phyloP scores from a whole-genome alignment of 2,113 vertebrate species.

The Helogale parvula region DNA sequence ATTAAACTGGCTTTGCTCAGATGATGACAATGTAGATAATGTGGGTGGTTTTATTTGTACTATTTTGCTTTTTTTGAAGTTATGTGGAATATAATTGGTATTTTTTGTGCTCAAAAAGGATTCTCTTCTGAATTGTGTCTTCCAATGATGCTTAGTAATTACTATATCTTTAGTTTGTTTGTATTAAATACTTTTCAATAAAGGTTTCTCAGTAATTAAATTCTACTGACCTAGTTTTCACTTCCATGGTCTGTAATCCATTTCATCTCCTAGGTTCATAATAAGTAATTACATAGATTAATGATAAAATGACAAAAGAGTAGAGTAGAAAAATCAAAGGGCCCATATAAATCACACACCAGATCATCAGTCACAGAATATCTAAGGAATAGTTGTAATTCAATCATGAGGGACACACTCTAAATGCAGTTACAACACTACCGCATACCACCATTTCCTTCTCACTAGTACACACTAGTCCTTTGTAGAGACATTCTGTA shows the following conservation, averaged over 20 bases:
- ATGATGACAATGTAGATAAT: neutral
- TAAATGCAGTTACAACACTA: conserved; percentile 33
- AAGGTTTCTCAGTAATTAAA: conserved; percentile 66
- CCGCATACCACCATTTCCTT: neutral
- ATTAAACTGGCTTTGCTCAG: conserved; percentile 27
- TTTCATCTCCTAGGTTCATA: conserved; percentile 48
- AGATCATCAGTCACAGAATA: neutral
- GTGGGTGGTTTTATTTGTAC: conserved; percentile 47
- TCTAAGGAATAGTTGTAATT: neutral
- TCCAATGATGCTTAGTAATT: conserved; percentile 47
- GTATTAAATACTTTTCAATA: conserved; percentile 63
- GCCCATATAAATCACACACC: conserved; percentile 41
- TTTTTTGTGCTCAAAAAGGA: conserved; percentile 55
- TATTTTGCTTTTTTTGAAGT: conserved; percentile 48
- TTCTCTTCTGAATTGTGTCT: conserved; percentile 44
- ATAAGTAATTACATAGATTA: conserved; percentile 58
- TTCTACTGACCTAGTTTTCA: conserved; percentile 60
- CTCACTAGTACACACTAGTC: conserved; percentile 39
- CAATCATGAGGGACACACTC: neutral
- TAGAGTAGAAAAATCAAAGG: neutral
- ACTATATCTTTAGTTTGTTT: conserved; percentile 49
- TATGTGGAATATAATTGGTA: conserved; percentile 55
- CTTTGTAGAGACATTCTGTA: neutral
- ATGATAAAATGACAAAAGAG: conserved; percentile 49
- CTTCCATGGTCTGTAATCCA: conserved; percentile 23